Evolutionary conservation across 2,888 invertebrate genomes (phyloP).

Genomic region (Hirtodrosophila histrioides): DNA sequence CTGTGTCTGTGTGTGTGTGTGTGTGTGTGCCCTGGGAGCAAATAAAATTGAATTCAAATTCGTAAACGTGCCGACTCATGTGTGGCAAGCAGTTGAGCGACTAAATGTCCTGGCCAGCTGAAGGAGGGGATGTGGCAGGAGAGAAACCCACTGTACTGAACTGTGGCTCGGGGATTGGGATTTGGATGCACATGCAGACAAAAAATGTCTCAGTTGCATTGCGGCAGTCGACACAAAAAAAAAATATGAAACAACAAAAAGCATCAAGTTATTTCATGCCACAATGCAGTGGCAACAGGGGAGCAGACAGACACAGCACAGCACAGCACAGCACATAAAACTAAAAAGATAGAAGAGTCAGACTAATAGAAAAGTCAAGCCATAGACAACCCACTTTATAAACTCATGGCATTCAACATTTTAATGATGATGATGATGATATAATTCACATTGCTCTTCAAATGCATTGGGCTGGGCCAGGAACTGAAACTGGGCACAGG

Average conservation of each 20-base stretch:
- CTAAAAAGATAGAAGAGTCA: neutral
- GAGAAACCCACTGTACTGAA: constrained; percentile 16
- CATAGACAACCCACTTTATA: constrained; percentile 42
- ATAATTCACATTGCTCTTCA: constrained; percentile 21
- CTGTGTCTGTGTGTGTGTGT: constrained; percentile 9
- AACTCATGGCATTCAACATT: constrained; percentile 16
- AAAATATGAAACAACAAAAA: constrained; percentile 8
- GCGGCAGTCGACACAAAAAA: constrained; percentile 27
- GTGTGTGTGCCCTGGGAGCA: constrained; percentile 40
- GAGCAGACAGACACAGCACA: constrained; percentile 16
- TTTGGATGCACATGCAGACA: constrained; percentile 30
- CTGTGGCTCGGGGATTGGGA: constrained; percentile 33
- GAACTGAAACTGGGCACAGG: constrained; percentile 34
- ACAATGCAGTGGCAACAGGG: constrained; percentile 43
- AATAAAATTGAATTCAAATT: constrained; percentile 73
- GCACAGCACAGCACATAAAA: neutral
- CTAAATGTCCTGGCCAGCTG: constrained; percentile 37
- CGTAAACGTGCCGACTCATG: constrained; percentile 62
- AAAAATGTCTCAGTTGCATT: constrained; percentile 44
- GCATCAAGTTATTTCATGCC: constrained; percentile 48
- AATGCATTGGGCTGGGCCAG: constrained; percentile 14
- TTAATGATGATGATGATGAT: constrained; percentile 31
- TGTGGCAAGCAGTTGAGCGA: constrained; percentile 45
- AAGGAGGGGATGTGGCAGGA: neutral
- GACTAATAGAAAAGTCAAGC: constrained; percentile 19